Conservation (phyloP, 2,888 invertebrate genomes). For the Aspidiotus rigidus region DNA sequence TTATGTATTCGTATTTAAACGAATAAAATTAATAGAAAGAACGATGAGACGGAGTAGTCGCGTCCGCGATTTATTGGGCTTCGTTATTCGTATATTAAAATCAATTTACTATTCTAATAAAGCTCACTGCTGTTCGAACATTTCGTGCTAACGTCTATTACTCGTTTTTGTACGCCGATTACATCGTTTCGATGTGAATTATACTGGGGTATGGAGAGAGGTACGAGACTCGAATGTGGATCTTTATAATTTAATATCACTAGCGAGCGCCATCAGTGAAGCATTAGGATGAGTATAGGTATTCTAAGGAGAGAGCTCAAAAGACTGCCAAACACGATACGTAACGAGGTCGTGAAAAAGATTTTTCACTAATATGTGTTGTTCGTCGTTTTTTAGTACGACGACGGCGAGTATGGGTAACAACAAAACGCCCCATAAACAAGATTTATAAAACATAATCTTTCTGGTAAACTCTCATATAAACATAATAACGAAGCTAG, state of each 20-base stretch:
- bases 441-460: conserved; percentile 21
- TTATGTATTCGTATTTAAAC: background rate
- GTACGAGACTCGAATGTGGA: background rate
- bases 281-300: background rate
- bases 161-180: conserved; percentile 1
- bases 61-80: background rate
- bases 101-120: conserved; percentile 12
- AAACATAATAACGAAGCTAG: conserved; percentile 28
- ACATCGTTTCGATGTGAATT: conserved; percentile 7
- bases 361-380: background rate
- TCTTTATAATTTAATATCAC: conserved; percentile 11
- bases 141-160: conserved; percentile 3
- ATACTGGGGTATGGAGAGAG: background rate
- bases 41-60: background rate
- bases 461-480: conserved; percentile 3
- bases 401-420: background rate
- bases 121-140: conserved; percentile 12
- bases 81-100: conserved; percentile 6
- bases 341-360: background rate
- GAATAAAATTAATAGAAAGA: background rate
- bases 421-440: conserved; percentile 14
- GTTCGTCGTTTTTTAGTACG: background rate
- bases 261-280: background rate
- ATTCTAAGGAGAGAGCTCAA: background rate
- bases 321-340: background rate